phyloP scores from a whole-genome alignment of 1,140 invertebrate species.

The Heliconius melpomene region DNA sequence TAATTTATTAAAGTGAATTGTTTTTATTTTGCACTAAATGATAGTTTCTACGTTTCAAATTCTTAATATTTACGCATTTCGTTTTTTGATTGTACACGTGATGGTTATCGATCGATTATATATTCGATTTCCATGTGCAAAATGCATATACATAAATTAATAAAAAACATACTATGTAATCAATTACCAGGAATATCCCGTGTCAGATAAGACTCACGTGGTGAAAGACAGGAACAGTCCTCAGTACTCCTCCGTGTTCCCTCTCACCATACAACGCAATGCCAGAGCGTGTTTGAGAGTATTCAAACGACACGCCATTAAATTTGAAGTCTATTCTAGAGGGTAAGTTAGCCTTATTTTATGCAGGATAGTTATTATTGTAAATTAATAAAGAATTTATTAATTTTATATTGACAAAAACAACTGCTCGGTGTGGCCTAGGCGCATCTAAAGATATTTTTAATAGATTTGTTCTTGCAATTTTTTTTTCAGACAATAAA shows the following conservation, averaged over 20 bases:
- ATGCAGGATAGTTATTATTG: too few relatives aligned
- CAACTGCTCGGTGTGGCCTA: too few relatives aligned
- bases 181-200: constrained; percentile 86
- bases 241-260: constrained; percentile 91
- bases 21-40: too few relatives aligned
- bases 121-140: too few relatives aligned
- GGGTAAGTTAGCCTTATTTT: constrained; percentile 85
- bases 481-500: background rate
- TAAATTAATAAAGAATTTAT: too few relatives aligned
- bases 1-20: too few relatives aligned
- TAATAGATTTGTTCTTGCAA: background rate
- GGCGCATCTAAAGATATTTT: background rate
- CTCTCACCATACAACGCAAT: constrained; percentile 89
- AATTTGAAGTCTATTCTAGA: constrained; percentile 95
- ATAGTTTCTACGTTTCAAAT: too few relatives aligned
- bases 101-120: too few relatives aligned
- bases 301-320: constrained; percentile 93
- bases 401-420: too few relatives aligned
- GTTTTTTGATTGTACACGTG: too few relatives aligned
- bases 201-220: constrained; percentile 88
- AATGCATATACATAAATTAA: too few relatives aligned
- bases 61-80: too few relatives aligned
- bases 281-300: constrained; percentile 90
- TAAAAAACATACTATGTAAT: background rate
- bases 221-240: constrained; percentile 94